A percentile compares a stretch with the other conserved stretches of the same genome.
Evolutionary conservation across 2,113 vertebrate genomes (phyloP).

Genomic region (Dendropsophus ebraccatus): DNA sequence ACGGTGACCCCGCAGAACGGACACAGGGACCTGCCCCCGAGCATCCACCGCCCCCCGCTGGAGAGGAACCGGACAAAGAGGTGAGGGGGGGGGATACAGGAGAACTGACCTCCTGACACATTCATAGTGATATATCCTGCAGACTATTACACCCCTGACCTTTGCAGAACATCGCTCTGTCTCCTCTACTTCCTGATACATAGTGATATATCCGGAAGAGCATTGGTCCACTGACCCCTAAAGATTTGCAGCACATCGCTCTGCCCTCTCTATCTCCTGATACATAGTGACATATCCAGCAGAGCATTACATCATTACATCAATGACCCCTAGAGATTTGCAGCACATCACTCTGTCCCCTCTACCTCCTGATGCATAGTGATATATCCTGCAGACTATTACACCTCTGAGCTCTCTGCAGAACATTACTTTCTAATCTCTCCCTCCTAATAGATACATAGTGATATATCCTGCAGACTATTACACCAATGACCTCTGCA

Average conservation of each 20-base stretch:
- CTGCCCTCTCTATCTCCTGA: not conserved
- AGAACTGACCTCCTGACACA: not conserved
- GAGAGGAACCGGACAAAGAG: not conserved
- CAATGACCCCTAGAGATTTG: not conserved
- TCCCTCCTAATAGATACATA: not conserved
- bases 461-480: not conserved
- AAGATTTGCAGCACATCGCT: constrained; percentile 17
- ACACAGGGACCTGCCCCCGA: not conserved
- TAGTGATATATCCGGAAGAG: not conserved
- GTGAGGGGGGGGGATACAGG: not conserved
- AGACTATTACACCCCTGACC: not conserved
- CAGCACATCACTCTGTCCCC: not conserved
- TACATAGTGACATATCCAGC: not conserved
- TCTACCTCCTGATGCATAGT: not conserved
- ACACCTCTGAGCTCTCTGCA: constrained; percentile 13
- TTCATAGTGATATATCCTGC: not conserved
- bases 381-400: constrained; percentile 18
- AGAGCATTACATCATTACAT: not conserved
- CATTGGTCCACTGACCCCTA: not conserved
- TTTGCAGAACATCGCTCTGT: constrained; percentile 20
- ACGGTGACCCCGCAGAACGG: not conserved
- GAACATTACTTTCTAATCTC: not conserved
- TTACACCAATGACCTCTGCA: not conserved
- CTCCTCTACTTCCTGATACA: not conserved
- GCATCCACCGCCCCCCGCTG: not conserved